Evolutionary conservation across 2,113 vertebrate genomes (phyloP).

Genomic region (Galbula dea): DNA sequence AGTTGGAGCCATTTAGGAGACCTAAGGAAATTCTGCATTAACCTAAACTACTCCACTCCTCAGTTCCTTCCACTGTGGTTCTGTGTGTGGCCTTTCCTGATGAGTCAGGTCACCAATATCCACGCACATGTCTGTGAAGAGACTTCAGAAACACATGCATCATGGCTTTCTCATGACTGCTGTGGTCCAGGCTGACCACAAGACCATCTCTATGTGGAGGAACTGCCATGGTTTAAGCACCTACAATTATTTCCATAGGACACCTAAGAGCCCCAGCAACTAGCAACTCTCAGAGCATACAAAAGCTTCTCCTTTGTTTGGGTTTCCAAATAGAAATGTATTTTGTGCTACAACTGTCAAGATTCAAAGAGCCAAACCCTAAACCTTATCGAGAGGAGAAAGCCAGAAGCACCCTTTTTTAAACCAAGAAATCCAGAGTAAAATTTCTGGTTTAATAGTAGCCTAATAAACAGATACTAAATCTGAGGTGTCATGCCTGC

Average conservation of each 20-base stretch:
- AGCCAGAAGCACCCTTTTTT: background rate
- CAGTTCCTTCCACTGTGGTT: constrained; percentile 25
- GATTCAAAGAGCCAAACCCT: background rate
- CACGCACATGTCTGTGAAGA: background rate
- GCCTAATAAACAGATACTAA: background rate
- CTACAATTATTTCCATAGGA: background rate
- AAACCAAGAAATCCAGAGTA: background rate
- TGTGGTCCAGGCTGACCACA: background rate
- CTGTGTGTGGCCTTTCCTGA: constrained; percentile 54
- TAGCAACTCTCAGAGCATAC: background rate
- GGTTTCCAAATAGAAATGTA: background rate
- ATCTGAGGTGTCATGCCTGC: background rate
- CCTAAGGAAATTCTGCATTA: constrained; percentile 68
- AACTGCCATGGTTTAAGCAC: background rate
- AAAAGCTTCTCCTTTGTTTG: background rate
- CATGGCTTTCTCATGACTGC: background rate
- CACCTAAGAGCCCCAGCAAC: background rate
- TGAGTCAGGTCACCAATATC: background rate
- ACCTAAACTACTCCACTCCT: constrained; percentile 35
- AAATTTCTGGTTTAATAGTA: background rate
- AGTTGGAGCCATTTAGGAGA: constrained; percentile 54
- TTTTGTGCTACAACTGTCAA: background rate
- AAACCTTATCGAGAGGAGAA: background rate
- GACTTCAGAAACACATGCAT: background rate
- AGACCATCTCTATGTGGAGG: background rate